Evolutionary conservation across 2,113 vertebrate genomes (phyloP).

Genomic region (Hyla sarda): DNA sequence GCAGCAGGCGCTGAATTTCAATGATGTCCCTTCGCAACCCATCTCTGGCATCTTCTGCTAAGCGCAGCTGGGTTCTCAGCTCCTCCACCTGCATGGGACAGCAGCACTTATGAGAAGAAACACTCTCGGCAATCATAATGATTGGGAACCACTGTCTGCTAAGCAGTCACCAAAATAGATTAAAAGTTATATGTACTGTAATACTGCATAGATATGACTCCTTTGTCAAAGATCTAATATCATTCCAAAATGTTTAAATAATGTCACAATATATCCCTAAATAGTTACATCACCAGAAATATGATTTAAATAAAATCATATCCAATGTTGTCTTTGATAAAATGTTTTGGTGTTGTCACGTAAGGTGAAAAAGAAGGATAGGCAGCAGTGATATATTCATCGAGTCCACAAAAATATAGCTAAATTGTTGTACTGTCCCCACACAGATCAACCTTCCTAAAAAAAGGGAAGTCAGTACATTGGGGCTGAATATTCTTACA

Average conservation of each 20-base stretch:
- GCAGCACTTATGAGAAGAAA: not conserved
- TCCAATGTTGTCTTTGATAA: too few relatives aligned
- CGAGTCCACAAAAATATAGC: too few relatives aligned
- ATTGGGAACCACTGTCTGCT: too few relatives aligned
- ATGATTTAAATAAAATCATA: too few relatives aligned
- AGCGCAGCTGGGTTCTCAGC: constrained; percentile 70
- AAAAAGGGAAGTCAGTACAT: not conserved
- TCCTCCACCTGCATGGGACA: constrained; percentile 69
- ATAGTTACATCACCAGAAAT: too few relatives aligned
- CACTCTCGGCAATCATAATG: not conserved
- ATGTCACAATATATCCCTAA: not conserved
- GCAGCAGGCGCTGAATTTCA: constrained; percentile 72
- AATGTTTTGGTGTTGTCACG: too few relatives aligned
- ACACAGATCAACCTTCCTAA: not conserved
- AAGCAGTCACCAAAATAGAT: too few relatives aligned
- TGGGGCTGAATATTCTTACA: not conserved
- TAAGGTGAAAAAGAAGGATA: too few relatives aligned
- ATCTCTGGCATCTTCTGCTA: constrained; percentile 69
- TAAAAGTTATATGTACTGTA: too few relatives aligned
- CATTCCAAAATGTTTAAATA: not conserved
- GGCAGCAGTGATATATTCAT: too few relatives aligned
- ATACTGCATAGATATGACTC: not conserved
- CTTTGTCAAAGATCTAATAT: not conserved
- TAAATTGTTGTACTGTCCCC: too few relatives aligned
- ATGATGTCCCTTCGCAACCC: constrained; percentile 68